phyloP scores from a whole-genome alignment of 2,113 vertebrate genomes.

The Mandrillus leucophaeus region DNA sequence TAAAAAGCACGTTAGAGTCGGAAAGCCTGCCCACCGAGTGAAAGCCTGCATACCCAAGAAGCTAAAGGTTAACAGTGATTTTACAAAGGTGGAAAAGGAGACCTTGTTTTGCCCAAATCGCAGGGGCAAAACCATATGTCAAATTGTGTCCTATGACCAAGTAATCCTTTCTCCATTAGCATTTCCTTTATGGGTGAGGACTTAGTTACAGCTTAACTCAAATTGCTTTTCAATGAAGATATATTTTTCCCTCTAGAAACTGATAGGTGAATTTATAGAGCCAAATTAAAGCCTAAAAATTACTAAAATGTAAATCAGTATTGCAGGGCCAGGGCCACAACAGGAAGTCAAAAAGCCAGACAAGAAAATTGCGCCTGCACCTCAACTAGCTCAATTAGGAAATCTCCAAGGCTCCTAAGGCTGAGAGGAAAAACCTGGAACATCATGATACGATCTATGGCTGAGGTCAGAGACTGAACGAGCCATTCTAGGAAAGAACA shows the following conservation, averaged over 20 bases:
- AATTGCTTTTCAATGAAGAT: slow-evolving; percentile 29
- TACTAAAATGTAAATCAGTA: neutral
- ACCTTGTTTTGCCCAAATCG: neutral
- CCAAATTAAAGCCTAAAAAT: neutral
- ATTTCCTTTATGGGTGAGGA: neutral
- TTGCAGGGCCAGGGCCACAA: neutral
- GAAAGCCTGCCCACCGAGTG: neutral
- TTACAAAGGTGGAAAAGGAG: neutral
- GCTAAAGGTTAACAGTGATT: neutral
- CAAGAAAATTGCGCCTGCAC: neutral
- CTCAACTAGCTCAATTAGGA: neutral
- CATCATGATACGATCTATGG: neutral
- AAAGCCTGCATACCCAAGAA: neutral
- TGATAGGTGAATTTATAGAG: neutral
- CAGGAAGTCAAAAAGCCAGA: neutral
- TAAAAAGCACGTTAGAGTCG: neutral
- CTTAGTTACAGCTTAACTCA: slow-evolving; percentile 42
- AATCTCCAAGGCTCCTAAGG: neutral
- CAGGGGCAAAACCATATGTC: neutral
- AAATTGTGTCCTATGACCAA: neutral
- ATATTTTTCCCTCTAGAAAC: neutral
- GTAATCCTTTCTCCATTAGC: neutral
- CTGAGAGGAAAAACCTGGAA: neutral
- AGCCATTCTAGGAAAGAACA: neutral
- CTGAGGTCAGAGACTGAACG: neutral